These are phyloP conservation scores for Enteromius unitaeniatus DNA, from an alignment of 2,797 vertebrate genomes.

Conservation along the genomic window DNA sequence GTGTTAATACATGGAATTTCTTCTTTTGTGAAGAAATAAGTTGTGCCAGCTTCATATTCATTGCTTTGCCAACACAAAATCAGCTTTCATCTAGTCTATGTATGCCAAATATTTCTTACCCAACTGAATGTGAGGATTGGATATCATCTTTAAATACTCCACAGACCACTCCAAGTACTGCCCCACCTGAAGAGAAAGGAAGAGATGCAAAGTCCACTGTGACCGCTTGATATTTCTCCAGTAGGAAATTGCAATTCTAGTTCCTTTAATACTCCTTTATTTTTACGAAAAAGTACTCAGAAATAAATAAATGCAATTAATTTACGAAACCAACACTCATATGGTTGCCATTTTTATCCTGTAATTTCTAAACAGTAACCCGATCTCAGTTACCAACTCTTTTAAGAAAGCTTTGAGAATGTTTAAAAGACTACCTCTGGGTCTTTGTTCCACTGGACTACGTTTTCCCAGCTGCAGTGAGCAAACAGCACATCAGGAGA, in stretches of 20 bases:
- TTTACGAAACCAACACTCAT: neutral
- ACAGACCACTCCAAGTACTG: constrained; percentile 84
- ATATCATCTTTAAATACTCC: constrained; percentile 88
- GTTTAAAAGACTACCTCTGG: constrained; percentile 83
- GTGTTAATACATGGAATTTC: neutral
- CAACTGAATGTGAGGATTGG: constrained; percentile 91
- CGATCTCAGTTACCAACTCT: neutral
- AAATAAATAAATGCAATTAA: neutral
- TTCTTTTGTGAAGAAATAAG: neutral
- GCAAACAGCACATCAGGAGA: constrained; percentile 89
- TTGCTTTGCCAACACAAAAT: neutral
- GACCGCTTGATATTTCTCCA: neutral
- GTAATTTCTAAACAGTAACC: neutral
- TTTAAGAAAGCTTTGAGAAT: neutral
- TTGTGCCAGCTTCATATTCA: neutral
- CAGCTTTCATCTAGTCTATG: neutral
- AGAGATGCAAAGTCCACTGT: constrained; percentile 15
- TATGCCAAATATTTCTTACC: constrained; percentile 71
- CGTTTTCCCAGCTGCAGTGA: constrained; percentile 96
- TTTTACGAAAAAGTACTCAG: neutral
- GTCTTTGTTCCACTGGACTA: constrained; percentile 99
- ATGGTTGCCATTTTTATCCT: neutral
- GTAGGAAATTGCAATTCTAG: neutral
- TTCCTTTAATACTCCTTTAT: neutral
- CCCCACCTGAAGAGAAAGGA: constrained; percentile 80